These are phyloP conservation scores for Oreochromis niloticus DNA, from an alignment of 2,113 vertebrate genomes.

Conservation along the genomic window DNA sequence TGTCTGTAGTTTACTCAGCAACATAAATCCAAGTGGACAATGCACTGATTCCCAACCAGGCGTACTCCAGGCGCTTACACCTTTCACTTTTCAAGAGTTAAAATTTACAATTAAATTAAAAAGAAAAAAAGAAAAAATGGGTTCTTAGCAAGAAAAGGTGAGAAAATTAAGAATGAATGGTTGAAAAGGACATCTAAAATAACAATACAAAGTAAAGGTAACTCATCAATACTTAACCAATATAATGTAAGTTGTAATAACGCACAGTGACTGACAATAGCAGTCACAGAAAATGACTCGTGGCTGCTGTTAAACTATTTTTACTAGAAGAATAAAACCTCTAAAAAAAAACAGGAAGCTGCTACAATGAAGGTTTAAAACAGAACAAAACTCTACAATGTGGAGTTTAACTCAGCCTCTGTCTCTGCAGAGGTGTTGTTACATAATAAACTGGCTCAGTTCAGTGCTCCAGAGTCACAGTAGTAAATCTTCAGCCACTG, in stretches of 20 bases:
- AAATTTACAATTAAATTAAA: accelerated
- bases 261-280: neutral
- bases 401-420: neutral
- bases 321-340: neutral
- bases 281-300: neutral
- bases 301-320: neutral
- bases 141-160: neutral
- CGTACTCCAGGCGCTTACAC: neutral
- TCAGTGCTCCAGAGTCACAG: neutral
- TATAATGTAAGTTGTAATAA: neutral
- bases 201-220: accelerated
- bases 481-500: neutral
- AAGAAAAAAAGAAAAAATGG: accelerated
- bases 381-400: neutral
- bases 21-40: neutral
- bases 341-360: neutral
- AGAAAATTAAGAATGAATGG: neutral
- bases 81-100: neutral
- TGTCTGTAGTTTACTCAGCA: neutral
- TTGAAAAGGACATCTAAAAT: neutral
- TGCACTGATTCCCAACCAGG: neutral
- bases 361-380: neutral
- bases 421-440: neutral
- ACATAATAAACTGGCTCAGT: neutral
- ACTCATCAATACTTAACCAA: neutral